These are phyloP conservation scores for Noctua janthe DNA, from an alignment of 2,888 invertebrate species.

Conservation along the genomic window DNA sequence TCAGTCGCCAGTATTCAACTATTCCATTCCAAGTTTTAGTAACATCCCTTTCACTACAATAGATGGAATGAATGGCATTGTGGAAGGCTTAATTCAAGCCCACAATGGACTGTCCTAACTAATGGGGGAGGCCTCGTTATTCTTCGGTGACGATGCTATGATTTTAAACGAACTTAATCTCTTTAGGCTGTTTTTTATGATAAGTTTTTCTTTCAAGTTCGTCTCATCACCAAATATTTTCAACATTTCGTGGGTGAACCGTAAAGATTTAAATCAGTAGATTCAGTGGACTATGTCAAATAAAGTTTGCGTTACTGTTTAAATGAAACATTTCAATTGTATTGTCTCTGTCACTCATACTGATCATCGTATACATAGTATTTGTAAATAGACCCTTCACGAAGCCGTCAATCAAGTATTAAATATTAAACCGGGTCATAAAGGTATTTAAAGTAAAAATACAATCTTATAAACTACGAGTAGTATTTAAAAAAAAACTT, in stretches of 20 bases:
- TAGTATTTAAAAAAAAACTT: too few species aligned
- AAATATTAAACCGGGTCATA: too few species aligned
- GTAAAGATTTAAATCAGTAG: not conserved
- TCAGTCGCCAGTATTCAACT: slow-evolving; percentile 28
- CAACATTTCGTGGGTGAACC: not conserved
- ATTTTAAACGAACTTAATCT: slow-evolving; percentile 54
- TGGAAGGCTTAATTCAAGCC: slow-evolving; percentile 70
- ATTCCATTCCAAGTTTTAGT: slow-evolving; percentile 37
- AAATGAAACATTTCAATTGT: not conserved
- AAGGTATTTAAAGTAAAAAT: too few species aligned
- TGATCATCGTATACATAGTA: too few species aligned
- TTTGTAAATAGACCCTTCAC: too few species aligned
- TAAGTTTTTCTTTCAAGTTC: not conserved
- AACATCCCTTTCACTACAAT: slow-evolving; percentile 55
- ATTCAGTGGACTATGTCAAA: not conserved
- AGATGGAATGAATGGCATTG: slow-evolving; percentile 70
- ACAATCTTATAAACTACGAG: too few species aligned
- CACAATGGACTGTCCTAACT: slow-evolving; percentile 65
- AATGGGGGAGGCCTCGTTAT: slow-evolving; percentile 70
- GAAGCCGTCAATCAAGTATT: too few species aligned
- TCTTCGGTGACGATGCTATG: slow-evolving; percentile 51
- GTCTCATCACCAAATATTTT: too few species aligned
- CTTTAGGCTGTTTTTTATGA: not conserved
- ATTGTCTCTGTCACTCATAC: too few species aligned
- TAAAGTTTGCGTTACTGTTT: not conserved